A percentile compares a stretch with the other conserved stretches of the same genome.
Evolutionary conservation across 2,888 invertebrate species (phyloP).

Genomic region (Celastrina argiolus): DNA sequence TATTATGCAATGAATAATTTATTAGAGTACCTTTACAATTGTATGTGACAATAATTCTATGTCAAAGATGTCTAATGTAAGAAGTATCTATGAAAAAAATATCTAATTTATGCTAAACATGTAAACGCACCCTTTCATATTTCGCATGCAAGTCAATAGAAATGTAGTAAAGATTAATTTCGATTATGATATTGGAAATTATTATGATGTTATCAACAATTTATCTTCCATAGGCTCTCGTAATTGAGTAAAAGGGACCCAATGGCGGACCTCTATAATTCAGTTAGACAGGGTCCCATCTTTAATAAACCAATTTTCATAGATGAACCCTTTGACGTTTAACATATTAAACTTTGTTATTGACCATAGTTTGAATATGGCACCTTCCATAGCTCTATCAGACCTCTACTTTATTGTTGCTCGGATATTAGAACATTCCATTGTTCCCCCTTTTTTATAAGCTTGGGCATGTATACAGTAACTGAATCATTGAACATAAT

Average conservation of each 20-base stretch:
- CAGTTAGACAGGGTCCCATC: neutral
- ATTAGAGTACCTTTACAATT: no score
- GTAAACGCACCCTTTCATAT: no score
- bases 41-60: no score
- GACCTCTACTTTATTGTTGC: neutral
- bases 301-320: constrained; percentile 16
- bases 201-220: constrained; percentile 13
- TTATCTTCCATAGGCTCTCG: neutral
- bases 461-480: no score
- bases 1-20: no score
- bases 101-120: no score
- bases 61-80: no score
- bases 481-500: no score
- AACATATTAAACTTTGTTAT: constrained; percentile 5
- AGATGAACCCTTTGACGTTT: constrained; percentile 13
- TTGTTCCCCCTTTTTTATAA: neutral
- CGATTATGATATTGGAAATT: neutral
- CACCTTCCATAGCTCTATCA: neutral
- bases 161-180: neutral
- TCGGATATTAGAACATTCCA: neutral
- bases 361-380: neutral
- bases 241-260: neutral
- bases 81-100: no score
- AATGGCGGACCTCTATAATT: neutral
- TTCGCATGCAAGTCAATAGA: neutral